Evolutionary conservation across 1,140 invertebrate genomes (phyloP), one percentile per base, ranked within the genome.

Genomic region (Chrysoperla carnea): DNA sequence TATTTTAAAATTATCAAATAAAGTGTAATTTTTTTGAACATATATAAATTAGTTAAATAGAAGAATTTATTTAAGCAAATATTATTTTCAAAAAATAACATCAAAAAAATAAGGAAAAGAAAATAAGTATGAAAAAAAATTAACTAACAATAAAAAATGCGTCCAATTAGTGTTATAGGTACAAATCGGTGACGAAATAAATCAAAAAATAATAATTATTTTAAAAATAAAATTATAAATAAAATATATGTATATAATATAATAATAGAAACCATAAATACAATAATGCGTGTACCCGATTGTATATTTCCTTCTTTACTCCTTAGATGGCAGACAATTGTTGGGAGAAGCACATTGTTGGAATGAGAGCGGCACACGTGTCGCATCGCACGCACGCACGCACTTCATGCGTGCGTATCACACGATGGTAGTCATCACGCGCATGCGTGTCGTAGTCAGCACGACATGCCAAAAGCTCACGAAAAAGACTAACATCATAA

Each of bases 201-300:
- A 41, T 31, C 27, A 41, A 33, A 29, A 14, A 41, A 29, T 5
- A 29, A 41, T 41, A 29, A 31, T 13, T 11, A 13, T 31, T 6
- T 7, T 13, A 31, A 12, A 14, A 29, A 41, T 28, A 9, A 13
- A 8, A 17, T 36, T 17, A 36, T 28, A 17, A 36, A 17, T 23
- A 31, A 40, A 36, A 33, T 40, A 36, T 39, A 35, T 14, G 14
- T 40, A 39, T 35, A 44, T 8, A 31, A 38, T 43, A 41, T 23
- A 23, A 23, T 23, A 23, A 40, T 47, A 33, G 17, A 42, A 42
- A 42, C 35, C 33, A 38, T 44, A 47, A 49, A 43, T 45, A 49
- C 48, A 56, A 52, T 58, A 50, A 46, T 59, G 17, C 17, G 17
- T 23, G 58, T 60, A 62, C 58, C 56, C 33, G 33, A 33, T 41